Conservation (phyloP, 2,797 vertebrate genomes). For the Lagorchestes hirsutus region DNA sequence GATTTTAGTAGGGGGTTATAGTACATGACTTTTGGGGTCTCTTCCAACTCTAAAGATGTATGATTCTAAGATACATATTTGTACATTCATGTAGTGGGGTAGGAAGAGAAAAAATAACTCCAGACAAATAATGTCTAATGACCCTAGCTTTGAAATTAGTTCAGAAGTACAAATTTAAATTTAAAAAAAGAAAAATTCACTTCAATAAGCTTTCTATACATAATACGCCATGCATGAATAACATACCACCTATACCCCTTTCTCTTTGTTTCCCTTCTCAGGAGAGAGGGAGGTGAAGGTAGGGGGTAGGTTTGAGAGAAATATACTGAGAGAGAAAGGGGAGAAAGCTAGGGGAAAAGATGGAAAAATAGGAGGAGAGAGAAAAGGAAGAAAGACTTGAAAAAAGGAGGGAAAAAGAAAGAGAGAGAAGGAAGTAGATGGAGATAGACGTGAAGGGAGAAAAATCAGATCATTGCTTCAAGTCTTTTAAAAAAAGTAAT, state of each 20-base stretch:
- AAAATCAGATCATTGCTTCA: background rate
- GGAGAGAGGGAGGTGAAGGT: background rate
- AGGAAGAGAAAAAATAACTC: background rate
- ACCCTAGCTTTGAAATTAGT: background rate
- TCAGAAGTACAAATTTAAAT: constrained; percentile 41
- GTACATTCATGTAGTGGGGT: background rate
- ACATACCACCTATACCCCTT: background rate
- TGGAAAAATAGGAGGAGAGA: background rate
- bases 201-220: background rate
- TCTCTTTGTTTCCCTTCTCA: background rate
- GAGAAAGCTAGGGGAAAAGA: background rate
- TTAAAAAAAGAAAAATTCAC: constrained; percentile 12
- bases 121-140: background rate
- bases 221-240: background rate
- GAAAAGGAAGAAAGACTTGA: background rate
- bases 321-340: background rate
- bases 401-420: background rate
- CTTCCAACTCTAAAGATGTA: background rate
- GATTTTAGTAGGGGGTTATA: background rate
- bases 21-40: background rate
- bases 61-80: background rate
- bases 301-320: background rate
- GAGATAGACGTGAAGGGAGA: background rate
- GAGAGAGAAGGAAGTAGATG: background rate
- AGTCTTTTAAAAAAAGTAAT: background rate